Evolutionary conservation across 1,140 invertebrate genomes (phyloP).

Genomic region (Zeugodacus cucurbitae): DNA sequence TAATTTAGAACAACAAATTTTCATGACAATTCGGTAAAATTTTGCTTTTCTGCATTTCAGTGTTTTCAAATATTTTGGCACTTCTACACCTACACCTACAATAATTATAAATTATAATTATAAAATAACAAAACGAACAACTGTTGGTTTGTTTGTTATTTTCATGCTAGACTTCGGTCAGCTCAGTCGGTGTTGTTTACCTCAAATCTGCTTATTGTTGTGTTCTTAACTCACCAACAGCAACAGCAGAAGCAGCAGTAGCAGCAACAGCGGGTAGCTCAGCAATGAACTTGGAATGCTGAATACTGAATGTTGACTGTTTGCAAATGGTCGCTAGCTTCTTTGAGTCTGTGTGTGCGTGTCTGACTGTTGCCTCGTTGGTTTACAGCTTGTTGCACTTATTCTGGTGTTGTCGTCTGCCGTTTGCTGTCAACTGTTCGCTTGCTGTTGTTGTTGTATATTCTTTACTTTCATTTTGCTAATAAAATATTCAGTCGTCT

Average conservation of each 20-base stretch:
- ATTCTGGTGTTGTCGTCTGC: background rate
- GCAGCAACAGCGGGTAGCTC: background rate
- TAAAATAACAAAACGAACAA: background rate
- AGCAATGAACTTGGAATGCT: constrained; percentile 6
- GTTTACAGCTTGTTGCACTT: constrained; percentile 18
- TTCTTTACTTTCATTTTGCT: background rate
- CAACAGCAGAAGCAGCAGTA: too few species aligned
- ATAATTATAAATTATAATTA: background rate
- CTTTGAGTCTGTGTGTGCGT: background rate
- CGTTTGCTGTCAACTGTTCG: background rate
- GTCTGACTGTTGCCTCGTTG: background rate
- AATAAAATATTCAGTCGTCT: constrained; percentile 37
- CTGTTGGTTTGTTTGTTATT: background rate
- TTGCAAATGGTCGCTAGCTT: background rate
- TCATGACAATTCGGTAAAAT: constrained; percentile 12
- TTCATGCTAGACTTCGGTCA: background rate
- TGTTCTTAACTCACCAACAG: constrained; percentile 17
- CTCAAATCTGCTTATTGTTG: constrained; percentile 24
- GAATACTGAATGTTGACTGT: background rate
- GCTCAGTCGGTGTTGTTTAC: constrained; percentile 22
- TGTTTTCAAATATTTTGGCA: constrained; percentile 24
- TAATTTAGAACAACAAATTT: constrained; percentile 22
- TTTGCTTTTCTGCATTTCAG: background rate
- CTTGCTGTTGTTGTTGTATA: background rate
- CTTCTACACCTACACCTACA: background rate